Evolutionary conservation across 1,140 invertebrate genomes (phyloP), one percentile per base, ranked within the genome.

Genomic region (Cyclargus thomasi): DNA sequence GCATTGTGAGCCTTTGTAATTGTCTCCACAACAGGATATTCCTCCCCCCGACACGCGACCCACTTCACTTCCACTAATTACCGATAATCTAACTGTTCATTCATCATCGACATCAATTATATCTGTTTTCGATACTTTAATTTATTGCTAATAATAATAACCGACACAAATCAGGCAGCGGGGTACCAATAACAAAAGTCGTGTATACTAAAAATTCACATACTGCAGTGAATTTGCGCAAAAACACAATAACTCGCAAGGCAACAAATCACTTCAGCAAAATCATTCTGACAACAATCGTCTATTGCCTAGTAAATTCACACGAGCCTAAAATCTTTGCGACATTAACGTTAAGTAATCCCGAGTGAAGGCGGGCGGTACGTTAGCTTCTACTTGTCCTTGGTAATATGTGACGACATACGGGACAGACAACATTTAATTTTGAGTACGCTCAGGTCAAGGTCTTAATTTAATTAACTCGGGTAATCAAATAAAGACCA

Each of bases 341-440:
- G 55, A 59, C 55, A 59, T 22, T 59, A 59, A 29, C 29, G 18
- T 18, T 59, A 59, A 55, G 55, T 21, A 21, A 20, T 20, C 18
- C 18, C 55, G 20, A 59, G 55, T 59, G 55, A 59, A 59, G 55
- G 55, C 55, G 55, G 55, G 20, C 55, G 55, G 39, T 47, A 47
- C 39, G 1, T 47, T 14, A 47, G 29, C 5, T 29, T 29, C 29
- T 47, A 47, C 39, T 8, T 2, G 39, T 47, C 18, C 55, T 59
- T 59, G 55, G 55, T 20, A 20, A 5, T 20, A 10, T 17, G 55
- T 59, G 21, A 21, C 55, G 55, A 59, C 55, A 59, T 11, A 10
- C 55, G 21, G 55, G 10, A 59, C 55, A 8, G 55, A 17, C 55
- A 18, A 11, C 53, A 20, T 20, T 11, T 21, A 59, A 20, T 59